Evolutionary conservation across 2,797 vertebrate genomes (phyloP), one percentile per base, ranked within the genome.

Genomic region (Tokudaia muenninki): DNA sequence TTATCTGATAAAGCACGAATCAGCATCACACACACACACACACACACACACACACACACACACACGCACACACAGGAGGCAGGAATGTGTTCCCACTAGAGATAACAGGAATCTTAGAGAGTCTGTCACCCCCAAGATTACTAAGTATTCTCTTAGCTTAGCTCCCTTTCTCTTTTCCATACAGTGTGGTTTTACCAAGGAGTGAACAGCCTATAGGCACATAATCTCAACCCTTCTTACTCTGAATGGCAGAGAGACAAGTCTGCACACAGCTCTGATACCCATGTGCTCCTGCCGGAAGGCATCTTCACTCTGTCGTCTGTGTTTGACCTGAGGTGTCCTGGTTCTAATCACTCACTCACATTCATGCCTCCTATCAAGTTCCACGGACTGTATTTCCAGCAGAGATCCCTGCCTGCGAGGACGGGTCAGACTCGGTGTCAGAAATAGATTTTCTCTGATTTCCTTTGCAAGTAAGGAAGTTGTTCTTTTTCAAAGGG

Each of bases 241-340:
- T 59, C 22, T 79, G 81, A 83, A 50, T 37, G 61, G 50, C 44
- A 13, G 78, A 31, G 47, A 24, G 26, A 10, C 81, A 61, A 37
- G 11, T 57, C 17, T 19, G 17, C 78, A 13, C 61, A 21, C 5
- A 4, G n/a, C 29, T 34, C n/a, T 24, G 70, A 52, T 34, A 90
- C 24, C 57, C 67, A 19, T 57, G 22, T 2, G 24, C 59, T 91
- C 16, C 4, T 12, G 10, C 12, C 17, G 26, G 79, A 93, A 90
- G 59, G 55, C 29, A 50, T 72, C 92, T 83, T 55, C 70, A 26
- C 65, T 47, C 34, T n/a, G 52, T 24, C 63, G 78, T 65, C 24
- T 44, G 34, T n/a, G 79, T 81, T 81, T 94, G 92, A 95, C 82
- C 92, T 88, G 47, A 81, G 19, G 74, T 63, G 61, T 87, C 97